Evolutionary conservation across 2,888 invertebrate genomes (phyloP).

Genomic region (Nomada ruficornis): DNA sequence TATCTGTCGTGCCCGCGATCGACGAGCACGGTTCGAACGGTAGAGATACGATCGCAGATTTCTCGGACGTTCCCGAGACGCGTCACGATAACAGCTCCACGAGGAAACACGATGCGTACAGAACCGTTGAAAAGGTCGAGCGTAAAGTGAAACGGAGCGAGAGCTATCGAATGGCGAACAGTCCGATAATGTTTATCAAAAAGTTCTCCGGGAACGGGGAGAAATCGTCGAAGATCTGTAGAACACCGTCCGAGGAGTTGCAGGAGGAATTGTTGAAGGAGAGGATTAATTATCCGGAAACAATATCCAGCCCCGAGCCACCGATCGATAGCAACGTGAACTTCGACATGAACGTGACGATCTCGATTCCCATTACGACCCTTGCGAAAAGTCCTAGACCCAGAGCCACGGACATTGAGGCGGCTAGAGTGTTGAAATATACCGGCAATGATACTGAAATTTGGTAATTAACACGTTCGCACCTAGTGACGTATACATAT

Average conservation of each 20-base stretch:
- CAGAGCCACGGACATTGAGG: constrained; percentile 87
- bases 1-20: neutral
- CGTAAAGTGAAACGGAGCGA: constrained; percentile 91
- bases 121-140: constrained; percentile 58
- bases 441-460: constrained; percentile 90
- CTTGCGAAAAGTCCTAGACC: constrained; percentile 87
- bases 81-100: constrained; percentile 12
- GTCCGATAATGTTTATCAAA: constrained; percentile 88
- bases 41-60: constrained; percentile 17
- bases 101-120: constrained; percentile 26
- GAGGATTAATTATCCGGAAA: constrained; percentile 89
- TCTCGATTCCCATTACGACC: constrained; percentile 44
- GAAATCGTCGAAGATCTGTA: constrained; percentile 77
- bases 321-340: constrained; percentile 78
- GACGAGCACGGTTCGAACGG: constrained; percentile 11
- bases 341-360: constrained; percentile 80
- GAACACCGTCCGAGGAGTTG: constrained; percentile 82
- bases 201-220: constrained; percentile 79
- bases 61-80: constrained; percentile 19
- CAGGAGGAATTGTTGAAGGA: constrained; percentile 86
- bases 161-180: constrained; percentile 93
- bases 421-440: constrained; percentile 88
- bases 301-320: constrained; percentile 85
- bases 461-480: constrained; percentile 86
- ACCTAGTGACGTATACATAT: neutral